phyloP scores from a whole-genome alignment of 2,797 vertebrate species.

The Silurus aristotelis region DNA sequence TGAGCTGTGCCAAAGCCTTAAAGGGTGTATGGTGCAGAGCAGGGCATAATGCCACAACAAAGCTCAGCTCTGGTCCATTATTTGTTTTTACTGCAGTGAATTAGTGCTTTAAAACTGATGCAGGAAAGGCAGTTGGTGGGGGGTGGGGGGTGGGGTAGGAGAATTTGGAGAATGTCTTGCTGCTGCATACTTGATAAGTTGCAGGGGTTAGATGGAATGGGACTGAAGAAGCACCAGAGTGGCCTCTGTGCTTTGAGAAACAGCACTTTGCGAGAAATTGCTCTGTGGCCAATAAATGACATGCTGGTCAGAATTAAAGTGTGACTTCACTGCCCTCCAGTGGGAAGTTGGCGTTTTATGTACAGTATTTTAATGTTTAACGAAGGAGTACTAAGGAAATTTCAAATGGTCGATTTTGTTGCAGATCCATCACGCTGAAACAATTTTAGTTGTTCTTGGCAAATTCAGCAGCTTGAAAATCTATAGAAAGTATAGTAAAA shows the following conservation, averaged over 20 bases:
- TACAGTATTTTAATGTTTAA: background rate
- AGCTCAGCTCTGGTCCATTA: background rate
- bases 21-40: background rate
- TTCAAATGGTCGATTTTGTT: background rate
- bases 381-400: background rate
- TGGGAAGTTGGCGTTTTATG: conserved; percentile 21
- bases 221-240: background rate
- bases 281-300: background rate
- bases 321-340: conserved; percentile 50
- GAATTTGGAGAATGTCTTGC: background rate
- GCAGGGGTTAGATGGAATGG: background rate
- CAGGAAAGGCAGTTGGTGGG: background rate
- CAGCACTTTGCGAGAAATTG: background rate
- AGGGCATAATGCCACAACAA: background rate
- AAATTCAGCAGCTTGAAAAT: background rate
- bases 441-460: background rate
- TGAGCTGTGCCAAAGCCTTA: background rate
- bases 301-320: background rate
- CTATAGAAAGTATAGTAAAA: background rate
- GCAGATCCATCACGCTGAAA: background rate
- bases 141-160: too few species aligned
- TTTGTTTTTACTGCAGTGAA: background rate
- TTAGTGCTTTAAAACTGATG: background rate
- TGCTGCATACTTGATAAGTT: background rate
- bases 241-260: background rate